Base-by-base conservation (phyloP, 2,797 vertebrate genomes). In the Pseudotriccus pelzelni region DNA sequence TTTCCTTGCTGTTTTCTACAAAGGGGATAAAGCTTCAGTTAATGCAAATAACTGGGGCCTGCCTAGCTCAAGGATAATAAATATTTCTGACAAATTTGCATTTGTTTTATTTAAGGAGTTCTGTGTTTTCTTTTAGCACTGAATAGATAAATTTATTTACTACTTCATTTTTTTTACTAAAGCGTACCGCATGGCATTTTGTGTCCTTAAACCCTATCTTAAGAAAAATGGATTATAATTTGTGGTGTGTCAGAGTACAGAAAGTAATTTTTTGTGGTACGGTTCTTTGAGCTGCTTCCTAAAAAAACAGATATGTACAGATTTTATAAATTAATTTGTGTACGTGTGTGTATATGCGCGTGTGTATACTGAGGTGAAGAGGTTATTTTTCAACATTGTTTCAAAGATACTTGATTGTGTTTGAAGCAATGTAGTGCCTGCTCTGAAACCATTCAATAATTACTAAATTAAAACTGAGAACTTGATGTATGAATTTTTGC, bases 41-140 rank as follows among this genome's bases (percentile, higher is more conserved):
- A 83, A 90, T 43, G 73, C 56, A 94, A 84, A 58, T 89, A 96
- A 93, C 87, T 93, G 79, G 56, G 68, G 81, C 78, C 84, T 94
- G 49, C 94, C 82, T 73, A 95, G 92, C 94, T 97, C 97, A 95
- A 98, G 97, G 97, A 96, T 81, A 98, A 96, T 97, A 98, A 97
- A 97, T 97, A 80, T 96, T 97, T 97, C 95, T 97, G 73, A 94
- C 91, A 81, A 84, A 95, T 94, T 95, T 77, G 72, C 89, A 74
- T 89, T 97, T 97, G 93, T 97, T 97, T 98, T 96, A 90, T 98
- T 98, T 97, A 94, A 97, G 79, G 41, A 96, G 72, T 94, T 97
- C 64, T 94, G 23, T 97, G 97, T 93, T 96, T 90, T 94, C 87
- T 86, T 81, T 80, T 84, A 95, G 94, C 95, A 96, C 76, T 96